A percentile compares a stretch with the other conserved stretches of the same genome.
Conservation (phyloP, 2,113 vertebrate species). For the Choloepus hoffmanni region DNA sequence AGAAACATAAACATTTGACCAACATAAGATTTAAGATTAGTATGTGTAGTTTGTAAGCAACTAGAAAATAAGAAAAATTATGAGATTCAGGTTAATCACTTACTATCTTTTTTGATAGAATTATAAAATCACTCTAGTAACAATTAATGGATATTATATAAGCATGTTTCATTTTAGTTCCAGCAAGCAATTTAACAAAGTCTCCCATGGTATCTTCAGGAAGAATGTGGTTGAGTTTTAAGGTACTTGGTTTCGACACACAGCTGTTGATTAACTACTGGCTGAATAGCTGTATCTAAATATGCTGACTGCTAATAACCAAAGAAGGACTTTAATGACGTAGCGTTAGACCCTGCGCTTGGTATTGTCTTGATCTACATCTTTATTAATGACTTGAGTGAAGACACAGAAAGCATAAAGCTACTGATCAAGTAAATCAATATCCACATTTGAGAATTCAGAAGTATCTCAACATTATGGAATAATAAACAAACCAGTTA, state of each 20-base stretch:
- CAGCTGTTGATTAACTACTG: background rate
- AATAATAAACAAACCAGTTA: background rate
- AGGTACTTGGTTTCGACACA: background rate
- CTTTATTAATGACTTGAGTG: background rate
- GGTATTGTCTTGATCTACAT: background rate
- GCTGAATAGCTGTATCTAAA: background rate
- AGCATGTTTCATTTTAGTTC: background rate
- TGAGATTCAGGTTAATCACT: background rate
- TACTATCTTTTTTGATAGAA: conserved; percentile 11
- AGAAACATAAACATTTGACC: background rate
- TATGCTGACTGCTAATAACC: background rate
- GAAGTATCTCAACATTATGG: background rate
- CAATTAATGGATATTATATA: background rate
- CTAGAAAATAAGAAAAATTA: background rate
- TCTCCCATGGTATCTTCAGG: background rate
- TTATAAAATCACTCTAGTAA: background rate
- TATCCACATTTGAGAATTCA: background rate
- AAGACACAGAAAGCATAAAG: background rate
- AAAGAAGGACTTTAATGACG: background rate
- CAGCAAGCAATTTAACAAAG: background rate
- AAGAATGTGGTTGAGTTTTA: background rate
- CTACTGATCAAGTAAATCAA: background rate
- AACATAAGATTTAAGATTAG: background rate
- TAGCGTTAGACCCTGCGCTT: background rate
- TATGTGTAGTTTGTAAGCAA: background rate